phyloP scores from a whole-genome alignment of 2,888 invertebrate genomes.

The Sarcophaga variegata region DNA sequence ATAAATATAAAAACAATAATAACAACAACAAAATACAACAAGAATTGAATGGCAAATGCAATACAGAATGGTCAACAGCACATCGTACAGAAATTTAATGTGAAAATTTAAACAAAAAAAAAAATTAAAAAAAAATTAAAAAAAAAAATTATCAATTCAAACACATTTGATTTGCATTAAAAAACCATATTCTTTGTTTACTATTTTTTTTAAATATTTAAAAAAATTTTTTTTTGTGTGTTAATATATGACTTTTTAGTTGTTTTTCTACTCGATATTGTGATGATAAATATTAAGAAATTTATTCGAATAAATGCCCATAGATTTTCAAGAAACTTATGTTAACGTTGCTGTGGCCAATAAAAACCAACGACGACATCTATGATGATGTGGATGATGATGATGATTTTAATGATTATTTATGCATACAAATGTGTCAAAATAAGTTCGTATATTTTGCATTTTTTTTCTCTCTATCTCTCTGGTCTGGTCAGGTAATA shows the following conservation, averaged over 20 bases:
- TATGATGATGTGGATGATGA: not conserved
- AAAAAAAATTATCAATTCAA: not conserved
- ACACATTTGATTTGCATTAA: not conserved
- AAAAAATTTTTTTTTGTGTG: no score
- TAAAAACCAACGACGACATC: slow-evolving; percentile 18
- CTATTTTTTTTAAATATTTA: no score
- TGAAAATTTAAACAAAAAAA: not conserved
- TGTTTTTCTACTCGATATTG: no score
- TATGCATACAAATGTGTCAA: slow-evolving; percentile 68
- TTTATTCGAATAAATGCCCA: no score
- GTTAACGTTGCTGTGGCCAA: not conserved
- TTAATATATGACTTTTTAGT: no score
- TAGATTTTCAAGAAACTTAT: no score
- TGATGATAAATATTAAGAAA: no score
- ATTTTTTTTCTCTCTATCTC: no score
- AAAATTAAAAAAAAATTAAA: not conserved
- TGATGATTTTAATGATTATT: slow-evolving; percentile 47
- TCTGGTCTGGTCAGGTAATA: no score
- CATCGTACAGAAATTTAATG: not conserved
- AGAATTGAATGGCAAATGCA: not conserved
- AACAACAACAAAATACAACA: not conserved
- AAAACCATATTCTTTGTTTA: not conserved
- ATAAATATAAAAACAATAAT: no score
- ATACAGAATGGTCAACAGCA: not conserved
- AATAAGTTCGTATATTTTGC: slow-evolving; percentile 24